Percentiles rank a stretch among this genome's conserved stretches.
Evolutionary conservation across 2,888 invertebrate genomes (phyloP).

Genomic region (Axea sp.): DNA sequence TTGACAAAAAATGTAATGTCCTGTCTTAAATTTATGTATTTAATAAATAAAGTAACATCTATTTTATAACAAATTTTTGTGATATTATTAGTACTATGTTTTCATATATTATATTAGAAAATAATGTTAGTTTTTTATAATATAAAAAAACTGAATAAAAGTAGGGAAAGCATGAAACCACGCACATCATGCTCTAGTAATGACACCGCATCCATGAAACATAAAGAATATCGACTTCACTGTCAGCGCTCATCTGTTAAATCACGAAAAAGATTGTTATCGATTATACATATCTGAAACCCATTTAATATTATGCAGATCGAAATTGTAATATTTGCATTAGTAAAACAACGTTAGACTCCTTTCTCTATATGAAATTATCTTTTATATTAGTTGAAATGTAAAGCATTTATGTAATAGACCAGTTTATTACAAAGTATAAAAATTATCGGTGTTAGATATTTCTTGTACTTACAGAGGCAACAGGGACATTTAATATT

Average conservation of each 20-base stretch:
- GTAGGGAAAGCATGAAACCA: slow-evolving; percentile 40
- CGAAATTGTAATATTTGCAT: slow-evolving; percentile 9
- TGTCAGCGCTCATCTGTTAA: slow-evolving; percentile 21
- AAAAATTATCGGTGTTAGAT: slow-evolving; percentile 24
- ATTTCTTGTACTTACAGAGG: slow-evolving; percentile 12
- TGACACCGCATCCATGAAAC: slow-evolving; percentile 5
- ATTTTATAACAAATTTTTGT: too few relatives aligned
- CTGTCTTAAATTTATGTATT: too few relatives aligned
- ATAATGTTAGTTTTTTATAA: too few relatives aligned
- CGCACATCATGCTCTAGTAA: slow-evolving; percentile 47
- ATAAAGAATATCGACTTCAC: slow-evolving; percentile 16
- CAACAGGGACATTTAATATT: slow-evolving; percentile 23
- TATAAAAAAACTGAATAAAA: too few relatives aligned
- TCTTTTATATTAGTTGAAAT: slow-evolving; percentile 43
- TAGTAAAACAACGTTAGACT: slow-evolving; percentile 11
- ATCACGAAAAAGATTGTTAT: slow-evolving; percentile 25
- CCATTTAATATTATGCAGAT: slow-evolving; percentile 8
- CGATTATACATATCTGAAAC: slow-evolving; percentile 13
- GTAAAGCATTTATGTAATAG: slow-evolving; percentile 47
- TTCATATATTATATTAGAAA: too few relatives aligned
- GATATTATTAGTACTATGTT: not conserved
- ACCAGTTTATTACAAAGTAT: slow-evolving; percentile 29
- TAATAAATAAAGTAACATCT: too few relatives aligned
- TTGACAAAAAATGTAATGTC: too few relatives aligned
- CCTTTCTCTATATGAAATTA: slow-evolving; percentile 37